phyloP scores from a whole-genome alignment of 2,888 invertebrate species.

The Argynnis bischoffii region DNA sequence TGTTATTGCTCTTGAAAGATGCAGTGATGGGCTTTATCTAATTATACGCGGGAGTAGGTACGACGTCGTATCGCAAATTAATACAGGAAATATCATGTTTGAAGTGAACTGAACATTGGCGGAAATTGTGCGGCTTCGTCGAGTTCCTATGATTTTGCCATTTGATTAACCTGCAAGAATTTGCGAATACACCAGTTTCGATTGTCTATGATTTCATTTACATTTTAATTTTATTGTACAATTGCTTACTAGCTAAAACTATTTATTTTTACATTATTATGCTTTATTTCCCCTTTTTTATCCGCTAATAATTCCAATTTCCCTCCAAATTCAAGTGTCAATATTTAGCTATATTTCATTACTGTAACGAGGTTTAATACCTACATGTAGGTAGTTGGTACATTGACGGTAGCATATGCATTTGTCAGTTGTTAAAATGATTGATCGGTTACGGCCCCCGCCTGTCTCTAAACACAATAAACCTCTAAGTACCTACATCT shows the following conservation, averaged over 20 bases:
- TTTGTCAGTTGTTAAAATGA: constrained; percentile 16
- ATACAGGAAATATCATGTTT: constrained; percentile 14
- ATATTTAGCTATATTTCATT: constrained; percentile 3
- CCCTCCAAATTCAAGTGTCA: not conserved
- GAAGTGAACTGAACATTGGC: constrained; percentile 8
- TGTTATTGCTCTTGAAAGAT: not conserved
- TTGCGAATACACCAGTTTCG: not conserved
- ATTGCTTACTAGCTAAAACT: not conserved
- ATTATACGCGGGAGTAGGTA: not conserved
- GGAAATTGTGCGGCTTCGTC: constrained; percentile 13
- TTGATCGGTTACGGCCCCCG: constrained; percentile 2
- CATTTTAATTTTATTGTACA: no score
- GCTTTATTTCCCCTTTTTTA: not conserved
- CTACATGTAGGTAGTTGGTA: not conserved
- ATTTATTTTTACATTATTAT: not conserved
- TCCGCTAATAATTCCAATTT: not conserved
- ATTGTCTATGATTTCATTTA: no score
- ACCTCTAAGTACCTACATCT: not conserved
- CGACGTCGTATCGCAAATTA: constrained; percentile 10
- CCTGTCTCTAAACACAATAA: constrained; percentile 1
- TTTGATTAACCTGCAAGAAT: constrained; percentile 12
- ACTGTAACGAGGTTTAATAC: constrained; percentile 5
- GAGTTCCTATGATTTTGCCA: constrained; percentile 4
- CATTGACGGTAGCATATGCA: not conserved
- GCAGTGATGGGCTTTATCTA: not conserved